Evolutionary conservation across 2,888 invertebrate genomes (phyloP), one percentile per base, ranked within the genome.

Genomic region (Orchesellides sinensis): DNA sequence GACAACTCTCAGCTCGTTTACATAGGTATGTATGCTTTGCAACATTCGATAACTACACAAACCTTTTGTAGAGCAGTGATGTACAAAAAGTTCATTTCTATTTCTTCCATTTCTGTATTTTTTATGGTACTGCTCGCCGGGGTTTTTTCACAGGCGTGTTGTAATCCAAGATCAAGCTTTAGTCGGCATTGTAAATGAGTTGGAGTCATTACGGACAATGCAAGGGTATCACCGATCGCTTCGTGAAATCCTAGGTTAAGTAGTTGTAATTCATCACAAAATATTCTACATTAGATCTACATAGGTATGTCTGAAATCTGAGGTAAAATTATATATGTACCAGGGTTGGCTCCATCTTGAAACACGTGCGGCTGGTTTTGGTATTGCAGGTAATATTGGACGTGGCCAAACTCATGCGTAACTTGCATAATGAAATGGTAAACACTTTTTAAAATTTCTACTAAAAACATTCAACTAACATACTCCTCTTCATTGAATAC

Each of bases 321-420:
- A 49, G n/a, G n/a, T 49, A 49, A 4, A 40, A 23, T 35, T 52
- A 29, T n/a, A 12, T 29, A 5, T 17, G 4, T 17, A 69, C 96
- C 96, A 87, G 96, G 95, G 89, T 96, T 94, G 0, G 96, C 95
- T 45, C 96, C 96, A 21, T 92, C 93, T 87, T 94, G 93, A 89
- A 93, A 96, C 17, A 94, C 89, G 0, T 92, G 91, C 0, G 95
- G 95, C 87, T 93, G 94, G 84, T 94, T 90, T 88, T 93, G 93
- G 89, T 95, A 96, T 86, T 94, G 94, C 77, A 95, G 88, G 88
- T 92, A 95, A 88, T 96, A 96, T 89, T 95, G 93, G 23, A 85
- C 83, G 12, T 73, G 81, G 4, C 80, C 63, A 25, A 72, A 54
- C 52, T 72, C 17, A 40, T 23, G 25, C n/a, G 32, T 59, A 12